These are phyloP conservation scores for Azemiops feae DNA, from an alignment of 2,113 vertebrate species.

Conservation along the genomic window DNA sequence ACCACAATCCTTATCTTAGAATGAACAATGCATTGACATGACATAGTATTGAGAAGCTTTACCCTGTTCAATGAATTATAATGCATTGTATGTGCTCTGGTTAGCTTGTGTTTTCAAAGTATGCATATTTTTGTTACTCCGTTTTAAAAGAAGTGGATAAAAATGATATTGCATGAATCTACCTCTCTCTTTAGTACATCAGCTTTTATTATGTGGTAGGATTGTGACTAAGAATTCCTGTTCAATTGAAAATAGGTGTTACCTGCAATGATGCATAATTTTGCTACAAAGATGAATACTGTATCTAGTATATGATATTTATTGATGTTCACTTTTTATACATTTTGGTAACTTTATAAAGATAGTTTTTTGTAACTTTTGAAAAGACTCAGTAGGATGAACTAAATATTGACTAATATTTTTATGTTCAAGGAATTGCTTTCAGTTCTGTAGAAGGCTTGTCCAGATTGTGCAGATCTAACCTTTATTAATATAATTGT, in stretches of 20 bases:
- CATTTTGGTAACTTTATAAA: conserved; percentile 53
- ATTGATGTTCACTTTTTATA: conserved; percentile 51
- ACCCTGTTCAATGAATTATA: conserved; percentile 65
- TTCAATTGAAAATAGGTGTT: conserved; percentile 50
- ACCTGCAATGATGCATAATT: conserved; percentile 33
- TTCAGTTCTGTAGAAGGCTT: conserved; percentile 17
- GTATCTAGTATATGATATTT: conserved; percentile 4
- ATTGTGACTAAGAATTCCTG: conserved; percentile 56
- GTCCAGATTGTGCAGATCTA: conserved; percentile 31
- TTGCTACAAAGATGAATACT: conserved; percentile 41
- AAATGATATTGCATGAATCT: conserved; percentile 70
- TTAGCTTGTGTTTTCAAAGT: conserved; percentile 75
- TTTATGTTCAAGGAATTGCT: conserved; percentile 31
- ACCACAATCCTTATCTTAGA: conserved; percentile 74
- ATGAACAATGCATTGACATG: conserved; percentile 74
- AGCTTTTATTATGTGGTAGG: conserved; percentile 68
- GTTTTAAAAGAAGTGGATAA: conserved; percentile 55
- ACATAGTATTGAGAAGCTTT: conserved; percentile 57
- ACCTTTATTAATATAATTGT: conserved; percentile 27
- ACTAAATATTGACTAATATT: conserved; percentile 32
- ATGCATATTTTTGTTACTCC: conserved; percentile 64
- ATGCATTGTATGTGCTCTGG: conserved; percentile 78
- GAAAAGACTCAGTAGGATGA: conserved; percentile 21
- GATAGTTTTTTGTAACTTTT: conserved; percentile 46
- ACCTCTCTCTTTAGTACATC: conserved; percentile 52